Percentiles rank a stretch among this genome's conserved stretches.
phyloP scores from a whole-genome alignment of 2,888 invertebrate species.

The Psylliodes chrysocephalus region DNA sequence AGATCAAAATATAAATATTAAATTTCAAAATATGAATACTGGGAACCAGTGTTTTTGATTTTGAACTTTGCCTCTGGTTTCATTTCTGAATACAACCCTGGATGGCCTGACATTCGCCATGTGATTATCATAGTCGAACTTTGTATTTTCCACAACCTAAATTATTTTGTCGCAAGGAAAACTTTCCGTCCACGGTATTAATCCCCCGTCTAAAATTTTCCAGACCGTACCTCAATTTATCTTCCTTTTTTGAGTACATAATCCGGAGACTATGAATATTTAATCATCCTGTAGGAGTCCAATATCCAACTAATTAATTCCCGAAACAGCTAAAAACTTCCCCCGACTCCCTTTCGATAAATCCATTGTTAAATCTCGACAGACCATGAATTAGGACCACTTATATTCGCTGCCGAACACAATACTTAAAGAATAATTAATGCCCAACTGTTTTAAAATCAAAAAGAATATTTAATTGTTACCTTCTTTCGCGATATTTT shows the following conservation, averaged over 20 bases:
- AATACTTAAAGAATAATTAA: conserved; percentile 51
- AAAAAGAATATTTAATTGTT: conserved; percentile 54
- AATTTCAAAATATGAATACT: too few species aligned
- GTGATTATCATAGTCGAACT: too few species aligned
- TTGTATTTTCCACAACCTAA: neutral
- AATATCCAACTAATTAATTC: conserved; percentile 20
- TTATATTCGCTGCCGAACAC: conserved; percentile 32
- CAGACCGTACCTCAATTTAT: conserved; percentile 4
- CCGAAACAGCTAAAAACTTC: conserved; percentile 24
- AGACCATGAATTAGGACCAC: conserved; percentile 29
- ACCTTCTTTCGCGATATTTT: conserved; percentile 35
- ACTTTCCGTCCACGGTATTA: neutral
- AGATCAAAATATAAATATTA: too few species aligned
- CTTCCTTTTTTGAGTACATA: conserved; percentile 20
- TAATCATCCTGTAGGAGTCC: conserved; percentile 14
- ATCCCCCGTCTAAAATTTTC: neutral
- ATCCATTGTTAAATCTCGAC: conserved; percentile 19
- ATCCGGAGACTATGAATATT: conserved; percentile 20
- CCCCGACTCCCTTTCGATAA: conserved; percentile 12
- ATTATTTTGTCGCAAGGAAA: neutral
- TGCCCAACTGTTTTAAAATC: conserved; percentile 42
- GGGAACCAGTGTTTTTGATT: too few species aligned
- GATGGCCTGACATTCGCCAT: too few species aligned
- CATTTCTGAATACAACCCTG: too few species aligned
- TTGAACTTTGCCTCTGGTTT: too few species aligned